Percentiles rank a stretch among this genome's conserved stretches.
Conservation (phyloP, 2,797 vertebrate species). For the Catharus ustulatus region DNA sequence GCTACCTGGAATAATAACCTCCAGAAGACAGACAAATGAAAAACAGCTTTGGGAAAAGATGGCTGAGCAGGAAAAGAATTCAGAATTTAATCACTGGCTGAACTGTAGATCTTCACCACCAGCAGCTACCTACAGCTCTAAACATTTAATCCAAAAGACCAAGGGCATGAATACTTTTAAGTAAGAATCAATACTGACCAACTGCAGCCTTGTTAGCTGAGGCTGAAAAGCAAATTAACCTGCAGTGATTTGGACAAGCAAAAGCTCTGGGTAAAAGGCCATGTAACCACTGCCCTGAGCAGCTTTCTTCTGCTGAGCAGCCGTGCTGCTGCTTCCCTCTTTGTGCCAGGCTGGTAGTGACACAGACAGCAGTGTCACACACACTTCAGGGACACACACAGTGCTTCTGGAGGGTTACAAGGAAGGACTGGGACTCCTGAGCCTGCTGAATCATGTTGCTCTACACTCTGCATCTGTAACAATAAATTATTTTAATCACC, state of each 20-base stretch:
- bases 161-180: background rate
- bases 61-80: background rate
- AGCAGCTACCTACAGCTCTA: background rate
- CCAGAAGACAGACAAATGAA: background rate
- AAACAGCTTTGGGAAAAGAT: background rate
- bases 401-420: background rate
- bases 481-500: background rate
- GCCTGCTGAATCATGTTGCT: background rate
- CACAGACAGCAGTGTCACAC: background rate
- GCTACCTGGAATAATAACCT: background rate
- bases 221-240: background rate
- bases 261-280: background rate
- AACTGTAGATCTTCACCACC: background rate
- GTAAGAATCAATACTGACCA: background rate
- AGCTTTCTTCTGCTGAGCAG: background rate
- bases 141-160: background rate
- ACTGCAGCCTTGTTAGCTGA: background rate
- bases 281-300: background rate
- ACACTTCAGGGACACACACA: background rate
- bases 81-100: background rate
- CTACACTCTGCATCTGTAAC: background rate
- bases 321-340: background rate
- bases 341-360: background rate
- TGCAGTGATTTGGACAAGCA: background rate
- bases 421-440: fast-evolving